Base-by-base conservation (phyloP, 2,888 invertebrate species). In the Odiellus spinosus region DNA sequence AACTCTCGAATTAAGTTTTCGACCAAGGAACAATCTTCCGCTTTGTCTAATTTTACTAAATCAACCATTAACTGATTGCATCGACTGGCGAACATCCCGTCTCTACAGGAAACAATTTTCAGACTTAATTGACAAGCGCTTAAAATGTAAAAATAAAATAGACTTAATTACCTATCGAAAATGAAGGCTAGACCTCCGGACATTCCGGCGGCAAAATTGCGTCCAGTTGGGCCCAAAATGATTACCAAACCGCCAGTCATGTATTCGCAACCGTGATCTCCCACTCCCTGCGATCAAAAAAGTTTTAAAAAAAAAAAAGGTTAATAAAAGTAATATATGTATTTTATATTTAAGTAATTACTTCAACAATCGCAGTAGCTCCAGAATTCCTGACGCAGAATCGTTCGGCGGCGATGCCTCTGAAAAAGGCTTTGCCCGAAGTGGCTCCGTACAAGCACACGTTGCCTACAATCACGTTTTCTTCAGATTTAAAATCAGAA, bases 171-270 rank as follows among this genome's bases (percentile, higher is more conserved):
- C 72, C 66, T 75, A 63, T 96, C 93, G 64, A 86, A 82, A 12
- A 96, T 84, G 64, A 86, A 98, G 0, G 96, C 96, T 56, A 96
- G 82, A 49, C 90, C 90, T 40, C 88, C 88, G 48, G 93, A 93
- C 96, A 98, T 98, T 57, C 96, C 98, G 41, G 98, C 98, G 8
- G 93, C 96, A 71, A 98, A 98, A 72, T 98, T 98, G 53, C 96
- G 72, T 1, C 98, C 98, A 6, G 95, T 95, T 50, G 86, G 74
- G 1, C 95, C 95, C 14, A 98, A 75, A 60, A 98, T 82, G 44
- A 98, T 73, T 52, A 84, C 83, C 49, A 76, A 70, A 49, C 95
- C 95, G 12, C 91, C 95, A 42, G 98, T 98, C 98, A 98, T 98
- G 69, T 98, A 98, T 71, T 98, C 98, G 72, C 98, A 98, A 49